A percentile compares a stretch with the other conserved stretches of the same genome.
phyloP scores from a whole-genome alignment of 2,888 invertebrate species.

The Hypomecis atomaria region DNA sequence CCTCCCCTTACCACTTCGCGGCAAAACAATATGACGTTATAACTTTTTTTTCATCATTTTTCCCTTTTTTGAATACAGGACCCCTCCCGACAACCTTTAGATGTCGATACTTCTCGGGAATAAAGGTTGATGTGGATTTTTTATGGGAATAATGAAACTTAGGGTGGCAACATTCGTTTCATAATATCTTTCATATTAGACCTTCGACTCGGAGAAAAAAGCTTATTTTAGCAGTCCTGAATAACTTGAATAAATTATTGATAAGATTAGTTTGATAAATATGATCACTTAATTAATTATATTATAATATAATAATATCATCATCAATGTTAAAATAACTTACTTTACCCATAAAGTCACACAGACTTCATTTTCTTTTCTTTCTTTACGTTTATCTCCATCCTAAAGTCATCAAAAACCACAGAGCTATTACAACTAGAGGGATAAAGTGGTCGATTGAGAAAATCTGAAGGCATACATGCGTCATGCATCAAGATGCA shows the following conservation, averaged over 20 bases:
- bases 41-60: slow-evolving; percentile 81
- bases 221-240: background rate
- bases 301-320: too few species aligned
- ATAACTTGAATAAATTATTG: background rate
- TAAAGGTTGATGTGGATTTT: slow-evolving; percentile 57
- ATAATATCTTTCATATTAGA: background rate
- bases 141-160: slow-evolving; percentile 23
- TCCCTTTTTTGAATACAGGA: slow-evolving; percentile 80
- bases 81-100: slow-evolving; percentile 71
- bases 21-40: slow-evolving; percentile 85
- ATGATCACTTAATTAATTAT: too few species aligned
- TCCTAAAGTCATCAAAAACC: too few species aligned
- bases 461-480: too few species aligned
- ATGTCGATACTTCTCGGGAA: slow-evolving; percentile 65
- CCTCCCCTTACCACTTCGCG: slow-evolving; percentile 67
- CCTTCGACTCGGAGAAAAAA: background rate
- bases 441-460: too few species aligned
- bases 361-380: too few species aligned
- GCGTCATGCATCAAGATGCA: too few species aligned
- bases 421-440: too few species aligned
- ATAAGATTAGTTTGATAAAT: too few species aligned
- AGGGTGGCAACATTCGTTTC: slow-evolving; percentile 17
- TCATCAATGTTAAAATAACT: too few species aligned
- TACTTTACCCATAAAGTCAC: too few species aligned
- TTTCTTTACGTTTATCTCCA: too few species aligned